Evolutionary conservation across 2,113 vertebrate species (phyloP).

Genomic region (Anthoscopus minutus): DNA sequence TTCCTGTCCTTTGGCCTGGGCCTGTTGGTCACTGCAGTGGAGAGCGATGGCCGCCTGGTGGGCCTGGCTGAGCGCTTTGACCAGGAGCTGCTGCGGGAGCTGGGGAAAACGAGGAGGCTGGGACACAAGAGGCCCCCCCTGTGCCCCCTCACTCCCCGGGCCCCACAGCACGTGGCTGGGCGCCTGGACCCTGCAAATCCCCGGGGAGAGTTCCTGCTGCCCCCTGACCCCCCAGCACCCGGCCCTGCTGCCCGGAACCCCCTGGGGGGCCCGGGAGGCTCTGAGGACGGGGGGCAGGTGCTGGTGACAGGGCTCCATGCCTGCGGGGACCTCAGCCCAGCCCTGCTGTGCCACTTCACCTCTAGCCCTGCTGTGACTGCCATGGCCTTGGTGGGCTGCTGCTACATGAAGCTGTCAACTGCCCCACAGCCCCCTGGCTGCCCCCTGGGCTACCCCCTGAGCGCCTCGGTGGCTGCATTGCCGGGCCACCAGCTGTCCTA

Average conservation of each 20-base stretch:
- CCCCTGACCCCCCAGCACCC: slow-evolving; percentile 3
- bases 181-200: slow-evolving; percentile 77
- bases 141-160: not conserved
- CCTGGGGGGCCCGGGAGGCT: not conserved
- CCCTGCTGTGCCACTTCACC: slow-evolving; percentile 84
- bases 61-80: slow-evolving; percentile 76
- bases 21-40: slow-evolving; percentile 81
- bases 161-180: slow-evolving; percentile 73
- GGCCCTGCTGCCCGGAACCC: not conserved
- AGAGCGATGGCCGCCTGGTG: slow-evolving; percentile 77
- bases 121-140: rapidly evolving
- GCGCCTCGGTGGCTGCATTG: slow-evolving; percentile 73
- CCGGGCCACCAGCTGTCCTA: slow-evolving; percentile 80
- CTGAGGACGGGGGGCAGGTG: not conserved
- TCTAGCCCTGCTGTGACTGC: slow-evolving; percentile 74
- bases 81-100: slow-evolving; percentile 68
- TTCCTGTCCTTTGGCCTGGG: slow-evolving; percentile 84
- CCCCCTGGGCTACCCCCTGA: slow-evolving; percentile 80
- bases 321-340: slow-evolving; percentile 87
- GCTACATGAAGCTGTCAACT: slow-evolving; percentile 91
- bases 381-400: slow-evolving; percentile 86
- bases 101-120: slow-evolving; percentile 68
- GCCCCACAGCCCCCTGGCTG: not conserved
- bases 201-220: slow-evolving; percentile 76
- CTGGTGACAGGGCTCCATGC: slow-evolving; percentile 88